phyloP scores from a whole-genome alignment of 2,797 vertebrate genomes.

The Syndactyla subalaris region DNA sequence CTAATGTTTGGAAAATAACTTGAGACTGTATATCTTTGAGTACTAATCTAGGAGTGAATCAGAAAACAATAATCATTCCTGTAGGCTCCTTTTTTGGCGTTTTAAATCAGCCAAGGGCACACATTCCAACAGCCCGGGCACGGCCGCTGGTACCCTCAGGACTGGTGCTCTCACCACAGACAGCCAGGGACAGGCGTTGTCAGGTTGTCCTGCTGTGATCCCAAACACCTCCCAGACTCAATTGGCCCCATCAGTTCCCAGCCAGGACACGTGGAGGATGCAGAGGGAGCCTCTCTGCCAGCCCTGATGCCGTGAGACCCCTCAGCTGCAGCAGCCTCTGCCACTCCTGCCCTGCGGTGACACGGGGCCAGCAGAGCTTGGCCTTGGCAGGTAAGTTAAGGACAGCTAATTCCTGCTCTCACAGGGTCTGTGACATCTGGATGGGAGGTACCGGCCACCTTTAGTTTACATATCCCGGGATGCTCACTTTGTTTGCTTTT shows the following conservation, averaged over 20 bases:
- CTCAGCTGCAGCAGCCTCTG: neutral
- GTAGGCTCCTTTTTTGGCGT: constrained; percentile 32
- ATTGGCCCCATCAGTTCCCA: rapidly evolving
- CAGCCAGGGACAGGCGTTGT: neutral
- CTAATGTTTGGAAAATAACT: neutral
- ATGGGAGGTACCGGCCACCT: rapidly evolving
- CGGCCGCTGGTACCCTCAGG: neutral
- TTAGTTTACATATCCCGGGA: rapidly evolving
- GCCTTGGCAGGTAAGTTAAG: neutral
- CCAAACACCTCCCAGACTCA: neutral
- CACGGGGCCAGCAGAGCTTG: neutral
- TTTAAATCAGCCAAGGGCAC: neutral
- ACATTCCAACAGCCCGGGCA: neutral
- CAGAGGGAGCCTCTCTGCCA: neutral
- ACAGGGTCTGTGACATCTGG: rapidly evolving
- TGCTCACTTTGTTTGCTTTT: neutral
- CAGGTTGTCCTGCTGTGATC: neutral
- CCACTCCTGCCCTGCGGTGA: rapidly evolving
- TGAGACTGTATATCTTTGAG: neutral
- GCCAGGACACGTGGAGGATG: neutral
- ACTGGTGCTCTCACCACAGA: neutral
- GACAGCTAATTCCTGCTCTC: neutral
- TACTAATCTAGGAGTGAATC: neutral
- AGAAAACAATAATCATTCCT: neutral
- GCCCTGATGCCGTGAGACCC: neutral